Evolutionary conservation across 2,797 vertebrate species (phyloP).

Genomic region (Catharus ustulatus): DNA sequence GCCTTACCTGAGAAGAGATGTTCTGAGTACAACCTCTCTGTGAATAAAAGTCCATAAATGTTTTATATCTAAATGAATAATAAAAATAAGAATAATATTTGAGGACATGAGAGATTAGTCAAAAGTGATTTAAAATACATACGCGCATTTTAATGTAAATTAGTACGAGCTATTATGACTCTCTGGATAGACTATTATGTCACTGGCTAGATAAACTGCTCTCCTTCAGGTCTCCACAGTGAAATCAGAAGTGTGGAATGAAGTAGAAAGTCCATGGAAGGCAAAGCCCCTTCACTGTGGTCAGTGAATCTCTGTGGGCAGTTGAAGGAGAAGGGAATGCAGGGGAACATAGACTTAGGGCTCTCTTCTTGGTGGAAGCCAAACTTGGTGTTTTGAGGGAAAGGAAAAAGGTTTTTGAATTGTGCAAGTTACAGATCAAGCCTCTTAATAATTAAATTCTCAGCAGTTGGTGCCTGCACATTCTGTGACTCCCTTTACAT

Average conservation of each 20-base stretch:
- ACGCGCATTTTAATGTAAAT: neutral
- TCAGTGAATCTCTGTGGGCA: neutral
- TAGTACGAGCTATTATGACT: neutral
- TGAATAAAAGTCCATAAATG: neutral
- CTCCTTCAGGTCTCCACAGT: neutral
- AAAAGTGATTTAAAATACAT: neutral
- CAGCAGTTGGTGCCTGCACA: neutral
- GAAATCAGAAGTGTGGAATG: neutral
- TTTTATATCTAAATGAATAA: constrained; percentile 1
- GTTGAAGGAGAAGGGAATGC: neutral
- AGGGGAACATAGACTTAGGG: neutral
- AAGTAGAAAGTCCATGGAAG: neutral
- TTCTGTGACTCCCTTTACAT: neutral
- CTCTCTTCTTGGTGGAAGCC: neutral
- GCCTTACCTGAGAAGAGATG: neutral
- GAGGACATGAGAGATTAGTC: neutral
- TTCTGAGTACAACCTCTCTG: neutral
- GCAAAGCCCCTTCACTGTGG: neutral
- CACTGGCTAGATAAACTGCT: neutral
- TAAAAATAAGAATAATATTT: neutral
- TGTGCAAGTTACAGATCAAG: neutral
- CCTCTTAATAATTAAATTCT: neutral
- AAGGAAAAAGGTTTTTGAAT: neutral
- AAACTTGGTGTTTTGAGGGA: neutral
- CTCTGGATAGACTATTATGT: neutral